Conservation (phyloP, 1,140 invertebrate genomes). For the Bombus fervidus region DNA sequence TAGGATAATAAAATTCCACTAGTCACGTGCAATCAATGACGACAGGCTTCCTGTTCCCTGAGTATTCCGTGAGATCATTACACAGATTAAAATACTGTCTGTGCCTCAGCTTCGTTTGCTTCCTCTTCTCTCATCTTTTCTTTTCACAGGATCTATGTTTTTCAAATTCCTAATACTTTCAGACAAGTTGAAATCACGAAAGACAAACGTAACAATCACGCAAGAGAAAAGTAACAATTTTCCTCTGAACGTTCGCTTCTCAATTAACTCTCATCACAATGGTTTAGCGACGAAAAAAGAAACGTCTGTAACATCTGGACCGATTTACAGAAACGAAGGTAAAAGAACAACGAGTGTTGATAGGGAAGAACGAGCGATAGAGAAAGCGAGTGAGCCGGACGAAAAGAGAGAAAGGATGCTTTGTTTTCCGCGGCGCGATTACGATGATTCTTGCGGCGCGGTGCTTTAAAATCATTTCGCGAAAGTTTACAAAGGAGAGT, state of each 20-base stretch:
- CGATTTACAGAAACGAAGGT: background rate
- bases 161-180: background rate
- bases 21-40: background rate
- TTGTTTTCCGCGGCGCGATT: conserved; percentile 16
- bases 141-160: background rate
- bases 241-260: too few relatives aligned
- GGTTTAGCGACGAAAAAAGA: background rate
- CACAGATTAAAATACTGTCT: background rate
- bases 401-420: background rate
- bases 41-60: background rate
- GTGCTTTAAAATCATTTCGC: conserved; percentile 34
- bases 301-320: background rate
- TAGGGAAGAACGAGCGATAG: too few relatives aligned
- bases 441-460: conserved; percentile 42
- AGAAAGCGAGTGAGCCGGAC: background rate
- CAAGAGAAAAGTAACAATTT: too few relatives aligned
- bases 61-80: background rate
- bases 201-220: too few relatives aligned
- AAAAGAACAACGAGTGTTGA: background rate
- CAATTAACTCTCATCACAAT: too few relatives aligned
- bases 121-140: background rate
- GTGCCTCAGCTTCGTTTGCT: background rate
- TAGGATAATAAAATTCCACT: background rate
- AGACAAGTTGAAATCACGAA: too few relatives aligned
- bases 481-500: conserved; percentile 32